Percentiles rank a stretch among this genome's conserved stretches.
phyloP scores from a whole-genome alignment of 2,113 vertebrate genomes.

The Acanthisitta chloris region DNA sequence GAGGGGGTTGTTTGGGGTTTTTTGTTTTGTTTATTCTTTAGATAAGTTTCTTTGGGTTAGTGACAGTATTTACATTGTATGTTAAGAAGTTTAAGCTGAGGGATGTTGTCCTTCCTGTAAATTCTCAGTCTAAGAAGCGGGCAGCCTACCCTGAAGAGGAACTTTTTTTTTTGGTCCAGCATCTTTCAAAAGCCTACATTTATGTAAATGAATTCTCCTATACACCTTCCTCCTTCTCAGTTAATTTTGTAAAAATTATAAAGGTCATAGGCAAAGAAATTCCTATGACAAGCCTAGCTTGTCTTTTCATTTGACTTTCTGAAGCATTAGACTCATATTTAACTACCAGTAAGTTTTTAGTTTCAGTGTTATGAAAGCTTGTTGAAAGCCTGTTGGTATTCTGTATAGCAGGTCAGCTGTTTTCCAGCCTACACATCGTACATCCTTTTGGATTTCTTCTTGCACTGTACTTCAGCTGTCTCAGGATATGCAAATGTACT shows the following conservation, averaged over 20 bases:
- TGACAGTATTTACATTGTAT: neutral
- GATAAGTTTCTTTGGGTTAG: neutral
- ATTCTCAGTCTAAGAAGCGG: neutral
- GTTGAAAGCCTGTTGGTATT: constrained; percentile 54
- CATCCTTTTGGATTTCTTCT: constrained; percentile 10
- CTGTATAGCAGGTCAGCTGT: constrained; percentile 52
- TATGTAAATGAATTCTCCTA: constrained; percentile 11
- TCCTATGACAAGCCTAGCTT: no score
- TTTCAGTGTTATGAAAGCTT: constrained; percentile 20
- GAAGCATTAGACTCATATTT: constrained; percentile 24
- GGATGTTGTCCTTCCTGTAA: neutral
- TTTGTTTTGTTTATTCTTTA: neutral
- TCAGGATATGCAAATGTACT: neutral
- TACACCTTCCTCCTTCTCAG: neutral
- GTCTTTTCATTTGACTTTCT: constrained; percentile 19
- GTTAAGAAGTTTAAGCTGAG: neutral
- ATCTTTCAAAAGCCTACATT: constrained; percentile 2
- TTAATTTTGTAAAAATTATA: constrained; percentile 1
- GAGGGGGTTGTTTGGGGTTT: no score
- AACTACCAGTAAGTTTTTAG: neutral
- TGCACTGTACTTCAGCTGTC: neutral
- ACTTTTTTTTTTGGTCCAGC: neutral
- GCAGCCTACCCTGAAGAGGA: neutral
- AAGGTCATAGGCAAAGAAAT: constrained; percentile 21
- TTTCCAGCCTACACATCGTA: constrained; percentile 22